phyloP scores from a whole-genome alignment of 2,888 invertebrate species.

The Sinhomidia bicolor region DNA sequence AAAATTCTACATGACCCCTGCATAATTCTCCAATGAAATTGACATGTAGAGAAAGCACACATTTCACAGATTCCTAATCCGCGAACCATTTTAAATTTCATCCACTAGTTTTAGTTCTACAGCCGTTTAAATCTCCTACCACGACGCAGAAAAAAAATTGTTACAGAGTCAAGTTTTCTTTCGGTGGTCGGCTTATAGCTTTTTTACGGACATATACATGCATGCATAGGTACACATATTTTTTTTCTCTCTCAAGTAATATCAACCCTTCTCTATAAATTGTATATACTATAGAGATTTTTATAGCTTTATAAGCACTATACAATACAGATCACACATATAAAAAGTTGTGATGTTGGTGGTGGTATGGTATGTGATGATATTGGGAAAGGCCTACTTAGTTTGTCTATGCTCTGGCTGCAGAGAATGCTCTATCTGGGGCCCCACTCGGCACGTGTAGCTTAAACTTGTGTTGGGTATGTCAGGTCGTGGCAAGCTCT shows the following conservation, averaged over 20 bases:
- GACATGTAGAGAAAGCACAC: neutral
- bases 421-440: conserved; percentile 76
- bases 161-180: neutral
- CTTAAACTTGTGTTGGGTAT: conserved; percentile 80
- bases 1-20: neutral
- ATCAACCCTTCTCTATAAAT: neutral
- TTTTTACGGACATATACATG: neutral
- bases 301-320: conserved; percentile 20
- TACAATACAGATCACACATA: neutral
- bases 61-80: neutral
- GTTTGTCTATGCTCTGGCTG: conserved; percentile 68
- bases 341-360: conserved; percentile 23
- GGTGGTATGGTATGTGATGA: conserved; percentile 62
- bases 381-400: conserved; percentile 80
- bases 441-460: conserved; percentile 80
- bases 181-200: conserved; percentile 24
- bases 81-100: neutral
- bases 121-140: neutral
- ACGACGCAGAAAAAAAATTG: conserved; percentile 1
- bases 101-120: neutral
- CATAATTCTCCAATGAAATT: neutral
- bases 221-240: conserved; percentile 3
- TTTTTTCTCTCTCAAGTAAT: neutral
- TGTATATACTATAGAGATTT: neutral
- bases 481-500: conserved; percentile 80